phyloP scores from a whole-genome alignment of 2,797 vertebrate species.

The Dendrocincla tyrannina region DNA sequence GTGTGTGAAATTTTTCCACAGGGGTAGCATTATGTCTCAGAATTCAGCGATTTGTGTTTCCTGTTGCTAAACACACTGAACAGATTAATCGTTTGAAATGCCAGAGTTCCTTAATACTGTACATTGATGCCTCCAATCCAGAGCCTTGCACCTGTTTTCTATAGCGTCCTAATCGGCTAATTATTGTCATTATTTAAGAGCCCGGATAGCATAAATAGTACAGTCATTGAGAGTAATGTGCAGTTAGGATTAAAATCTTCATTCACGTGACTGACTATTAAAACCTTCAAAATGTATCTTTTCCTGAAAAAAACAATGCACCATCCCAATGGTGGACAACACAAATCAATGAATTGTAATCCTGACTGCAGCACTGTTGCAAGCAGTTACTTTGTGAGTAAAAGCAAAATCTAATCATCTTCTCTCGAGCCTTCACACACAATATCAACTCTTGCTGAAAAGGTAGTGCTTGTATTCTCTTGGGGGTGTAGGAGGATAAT shows the following conservation, averaged over 20 bases:
- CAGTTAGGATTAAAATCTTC: slow-evolving; percentile 25
- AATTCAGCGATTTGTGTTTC: slow-evolving; percentile 35
- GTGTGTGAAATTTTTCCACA: background rate
- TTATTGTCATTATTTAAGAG: slow-evolving; percentile 63
- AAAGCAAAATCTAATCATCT: slow-evolving; percentile 66
- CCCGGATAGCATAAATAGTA: slow-evolving; percentile 41
- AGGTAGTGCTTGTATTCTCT: slow-evolving; percentile 76
- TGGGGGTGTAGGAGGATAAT: slow-evolving; percentile 71
- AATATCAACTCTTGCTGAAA: slow-evolving; percentile 77
- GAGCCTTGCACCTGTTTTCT: slow-evolving; percentile 55
- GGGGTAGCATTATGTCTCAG: slow-evolving; percentile 32
- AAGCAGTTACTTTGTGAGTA: slow-evolving; percentile 43
- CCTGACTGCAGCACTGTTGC: slow-evolving; percentile 4
- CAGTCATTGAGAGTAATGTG: slow-evolving; percentile 24
- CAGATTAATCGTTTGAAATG: slow-evolving; percentile 49
- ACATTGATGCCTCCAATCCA: slow-evolving; percentile 32
- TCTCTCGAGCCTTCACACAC: slow-evolving; percentile 72
- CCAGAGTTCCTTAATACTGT: slow-evolving; percentile 24
- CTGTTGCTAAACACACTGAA: slow-evolving; percentile 25
- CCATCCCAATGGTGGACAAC: slow-evolving; percentile 21
- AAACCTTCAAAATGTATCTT: slow-evolving; percentile 13
- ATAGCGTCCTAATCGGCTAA: slow-evolving; percentile 45
- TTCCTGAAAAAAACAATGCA: background rate
- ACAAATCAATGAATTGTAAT: slow-evolving; percentile 25
- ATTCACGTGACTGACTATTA: background rate